These are phyloP conservation scores for Pica pica DNA, from an alignment of 2,113 vertebrate species.

Conservation along the genomic window DNA sequence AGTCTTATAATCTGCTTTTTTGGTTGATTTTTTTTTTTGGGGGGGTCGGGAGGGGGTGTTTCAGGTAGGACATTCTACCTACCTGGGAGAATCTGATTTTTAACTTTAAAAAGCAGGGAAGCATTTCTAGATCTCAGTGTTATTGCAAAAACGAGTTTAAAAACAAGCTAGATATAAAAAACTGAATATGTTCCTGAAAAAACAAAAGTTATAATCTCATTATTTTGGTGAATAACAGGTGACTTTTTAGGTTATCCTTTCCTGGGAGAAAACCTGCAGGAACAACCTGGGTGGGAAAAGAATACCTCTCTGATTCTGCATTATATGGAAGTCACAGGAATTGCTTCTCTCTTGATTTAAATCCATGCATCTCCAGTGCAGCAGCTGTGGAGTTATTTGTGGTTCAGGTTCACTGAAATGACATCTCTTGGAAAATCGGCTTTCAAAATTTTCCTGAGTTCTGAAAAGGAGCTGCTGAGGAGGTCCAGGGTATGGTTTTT, in stretches of 20 bases:
- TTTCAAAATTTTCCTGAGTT: neutral
- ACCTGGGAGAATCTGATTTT: neutral
- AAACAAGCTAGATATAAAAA: neutral
- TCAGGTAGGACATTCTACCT: neutral
- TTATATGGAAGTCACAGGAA: neutral
- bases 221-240: neutral
- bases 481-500: neutral
- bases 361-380: neutral
- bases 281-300: neutral
- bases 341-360: neutral
- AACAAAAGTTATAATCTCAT: neutral
- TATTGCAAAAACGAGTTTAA: neutral
- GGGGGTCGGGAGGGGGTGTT: too few species aligned
- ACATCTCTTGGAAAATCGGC: neutral
- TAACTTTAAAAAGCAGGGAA: neutral
- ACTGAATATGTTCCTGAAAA: neutral
- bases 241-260: neutral
- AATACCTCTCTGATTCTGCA: neutral
- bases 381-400: slow-evolving; percentile 33
- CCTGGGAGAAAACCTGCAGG: neutral
- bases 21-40: too few species aligned
- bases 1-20: neutral
- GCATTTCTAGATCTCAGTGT: neutral
- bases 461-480: neutral
- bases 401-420: slow-evolving; percentile 10